Conservation (phyloP, 2,113 vertebrate species). For the Cephalopterus ornatus region DNA sequence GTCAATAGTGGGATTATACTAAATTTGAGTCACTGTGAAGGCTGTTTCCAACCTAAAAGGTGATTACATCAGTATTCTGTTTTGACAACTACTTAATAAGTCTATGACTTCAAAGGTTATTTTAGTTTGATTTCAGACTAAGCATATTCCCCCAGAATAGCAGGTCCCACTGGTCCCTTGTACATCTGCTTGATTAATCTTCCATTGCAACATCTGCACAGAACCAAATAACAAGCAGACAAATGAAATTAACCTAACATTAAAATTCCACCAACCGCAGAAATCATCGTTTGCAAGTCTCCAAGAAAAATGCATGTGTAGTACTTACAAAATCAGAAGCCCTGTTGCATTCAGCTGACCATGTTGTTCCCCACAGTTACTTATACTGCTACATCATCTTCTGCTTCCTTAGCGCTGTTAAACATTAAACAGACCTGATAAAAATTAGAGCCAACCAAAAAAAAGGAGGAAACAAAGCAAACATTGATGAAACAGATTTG, state of each 20-base stretch:
- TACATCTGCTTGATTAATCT: not conserved
- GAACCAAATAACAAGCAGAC: not conserved
- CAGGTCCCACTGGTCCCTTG: not conserved
- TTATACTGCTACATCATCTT: not conserved
- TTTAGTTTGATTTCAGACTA: conserved; percentile 1
- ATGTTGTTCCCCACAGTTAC: not conserved
- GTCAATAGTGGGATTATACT: not conserved
- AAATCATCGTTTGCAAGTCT: not conserved
- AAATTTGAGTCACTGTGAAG: not conserved
- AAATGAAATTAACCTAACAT: not conserved
- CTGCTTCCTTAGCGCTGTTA: conserved; percentile 4
- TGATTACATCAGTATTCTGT: not conserved
- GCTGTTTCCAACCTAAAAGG: not conserved
- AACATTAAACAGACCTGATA: conserved; percentile 39
- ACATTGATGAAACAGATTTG: not conserved
- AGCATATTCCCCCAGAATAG: not conserved
- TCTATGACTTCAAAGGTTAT: not conserved
- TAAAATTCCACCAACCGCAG: not conserved
- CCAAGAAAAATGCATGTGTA: not conserved
- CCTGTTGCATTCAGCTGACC: not conserved
- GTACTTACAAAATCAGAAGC: conserved; percentile 52
- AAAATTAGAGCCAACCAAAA: not conserved
- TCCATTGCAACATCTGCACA: not conserved
- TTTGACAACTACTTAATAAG: not conserved
- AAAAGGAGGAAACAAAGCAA: not conserved